A percentile compares a stretch with the other conserved stretches of the same genome.
Conservation (phyloP, 2,113 vertebrate genomes). For the Prolemur simus region DNA sequence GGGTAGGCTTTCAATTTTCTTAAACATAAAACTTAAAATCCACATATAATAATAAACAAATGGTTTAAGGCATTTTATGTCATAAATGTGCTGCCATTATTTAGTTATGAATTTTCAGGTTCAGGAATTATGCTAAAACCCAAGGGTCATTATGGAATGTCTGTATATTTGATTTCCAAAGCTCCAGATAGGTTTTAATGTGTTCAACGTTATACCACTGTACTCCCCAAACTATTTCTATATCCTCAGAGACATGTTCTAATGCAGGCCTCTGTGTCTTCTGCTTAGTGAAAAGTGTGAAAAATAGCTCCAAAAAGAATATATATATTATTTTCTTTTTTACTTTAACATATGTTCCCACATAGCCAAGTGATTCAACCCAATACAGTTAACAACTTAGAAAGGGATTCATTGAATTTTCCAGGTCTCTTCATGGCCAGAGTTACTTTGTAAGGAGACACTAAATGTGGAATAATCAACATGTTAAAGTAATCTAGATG, state of each 20-base stretch:
- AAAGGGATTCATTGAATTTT: slow-evolving; percentile 73
- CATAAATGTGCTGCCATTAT: slow-evolving; percentile 76
- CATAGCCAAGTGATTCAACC: slow-evolving; percentile 48
- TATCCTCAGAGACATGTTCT: slow-evolving; percentile 62
- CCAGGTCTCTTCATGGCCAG: slow-evolving; percentile 55
- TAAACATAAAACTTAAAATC: slow-evolving; percentile 74
- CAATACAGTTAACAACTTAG: slow-evolving; percentile 65
- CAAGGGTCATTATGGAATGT: slow-evolving; percentile 76
- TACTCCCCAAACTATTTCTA: slow-evolving; percentile 58
- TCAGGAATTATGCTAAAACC: slow-evolving; percentile 71
- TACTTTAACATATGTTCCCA: slow-evolving; percentile 58
- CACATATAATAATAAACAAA: slow-evolving; percentile 79
- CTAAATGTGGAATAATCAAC: slow-evolving; percentile 77
- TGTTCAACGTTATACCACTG: slow-evolving; percentile 45
- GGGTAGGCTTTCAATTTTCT: slow-evolving; percentile 70
- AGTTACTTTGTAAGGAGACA: slow-evolving; percentile 67
- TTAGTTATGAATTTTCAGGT: slow-evolving; percentile 79
- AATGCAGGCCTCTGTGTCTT: slow-evolving; percentile 64
- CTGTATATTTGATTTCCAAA: slow-evolving; percentile 78
- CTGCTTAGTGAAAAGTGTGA: slow-evolving; percentile 71
- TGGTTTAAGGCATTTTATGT: slow-evolving; percentile 70
- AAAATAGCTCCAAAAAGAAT: slow-evolving; percentile 54
- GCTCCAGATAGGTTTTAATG: slow-evolving; percentile 70
- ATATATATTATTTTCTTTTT: background rate
- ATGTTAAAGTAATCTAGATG: slow-evolving; percentile 80